These are phyloP conservation scores for Pangasius larnaudii DNA, from an alignment of 2,797 vertebrate genomes.

Conservation along the genomic window DNA sequence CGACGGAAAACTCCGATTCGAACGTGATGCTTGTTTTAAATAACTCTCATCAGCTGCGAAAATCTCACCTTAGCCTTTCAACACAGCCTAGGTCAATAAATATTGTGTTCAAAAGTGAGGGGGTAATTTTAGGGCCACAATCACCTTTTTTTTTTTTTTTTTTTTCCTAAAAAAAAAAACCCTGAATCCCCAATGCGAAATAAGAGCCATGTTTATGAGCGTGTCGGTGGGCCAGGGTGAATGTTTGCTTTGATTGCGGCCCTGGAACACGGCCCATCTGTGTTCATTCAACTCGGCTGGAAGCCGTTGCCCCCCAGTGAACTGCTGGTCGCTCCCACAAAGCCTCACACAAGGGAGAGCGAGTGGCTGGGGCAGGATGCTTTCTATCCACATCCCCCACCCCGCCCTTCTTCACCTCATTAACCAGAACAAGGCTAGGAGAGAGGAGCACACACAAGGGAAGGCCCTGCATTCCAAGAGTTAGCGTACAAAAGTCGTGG, in stretches of 20 bases:
- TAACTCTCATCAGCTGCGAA: constrained; percentile 43
- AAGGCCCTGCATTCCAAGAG: constrained; percentile 17
- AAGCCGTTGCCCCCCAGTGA: constrained; percentile 53
- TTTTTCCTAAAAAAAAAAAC: constrained; percentile 28
- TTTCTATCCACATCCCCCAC: constrained; percentile 49
- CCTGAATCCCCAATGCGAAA: constrained; percentile 69
- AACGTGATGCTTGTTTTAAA: constrained; percentile 41
- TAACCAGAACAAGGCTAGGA: constrained; percentile 46
- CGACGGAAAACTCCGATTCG: constrained; percentile 34
- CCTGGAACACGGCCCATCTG: constrained; percentile 70
- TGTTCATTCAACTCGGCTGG: constrained; percentile 68
- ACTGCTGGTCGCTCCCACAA: constrained; percentile 54
- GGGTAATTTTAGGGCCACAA: constrained; percentile 8
- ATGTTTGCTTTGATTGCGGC: constrained; percentile 75
- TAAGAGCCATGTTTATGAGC: constrained; percentile 69
- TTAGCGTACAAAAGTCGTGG: constrained; percentile 7
- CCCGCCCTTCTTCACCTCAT: constrained; percentile 52
- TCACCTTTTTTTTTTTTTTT: constrained; percentile 44
- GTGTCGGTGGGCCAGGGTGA: constrained; percentile 69
- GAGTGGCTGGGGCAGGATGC: constrained; percentile 50
- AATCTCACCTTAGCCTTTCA: constrained; percentile 43
- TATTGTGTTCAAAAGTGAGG: constrained; percentile 40
- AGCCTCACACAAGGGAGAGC: constrained; percentile 48
- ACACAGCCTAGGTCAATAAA: constrained; percentile 26
- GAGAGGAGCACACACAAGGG: constrained; percentile 23